These are phyloP conservation scores for Helicolenus hilgendorfi DNA, from an alignment of 2,797 vertebrate genomes.

Conservation along the genomic window DNA sequence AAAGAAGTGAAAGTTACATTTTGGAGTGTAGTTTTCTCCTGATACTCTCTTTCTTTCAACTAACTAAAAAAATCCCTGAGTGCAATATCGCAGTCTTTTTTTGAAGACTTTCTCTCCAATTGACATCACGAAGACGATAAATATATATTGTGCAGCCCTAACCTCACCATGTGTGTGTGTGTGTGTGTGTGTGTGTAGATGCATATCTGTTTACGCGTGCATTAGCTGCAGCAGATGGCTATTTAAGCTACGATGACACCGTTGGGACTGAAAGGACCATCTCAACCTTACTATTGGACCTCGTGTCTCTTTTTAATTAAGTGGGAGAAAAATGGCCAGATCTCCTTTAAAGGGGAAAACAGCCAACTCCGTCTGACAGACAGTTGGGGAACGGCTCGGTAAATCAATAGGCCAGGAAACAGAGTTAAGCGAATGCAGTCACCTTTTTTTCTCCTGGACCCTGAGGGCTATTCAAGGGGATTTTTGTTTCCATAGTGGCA, in stretches of 20 bases:
- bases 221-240: slow-evolving; percentile 27
- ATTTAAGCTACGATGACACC: slow-evolving; percentile 57
- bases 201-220: not conserved
- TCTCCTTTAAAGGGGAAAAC: slow-evolving; percentile 62
- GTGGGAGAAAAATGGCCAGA: slow-evolving; percentile 42
- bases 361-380: slow-evolving; percentile 53
- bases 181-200: not conserved
- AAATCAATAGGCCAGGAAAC: slow-evolving; percentile 78
- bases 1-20: no score
- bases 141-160: no score
- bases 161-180: no score
- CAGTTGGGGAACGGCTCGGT: slow-evolving; percentile 53
- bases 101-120: fast-evolving
- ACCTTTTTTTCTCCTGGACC: slow-evolving; percentile 60
- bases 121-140: no score
- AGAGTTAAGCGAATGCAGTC: slow-evolving; percentile 71
- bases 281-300: slow-evolving; percentile 36
- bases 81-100: no score
- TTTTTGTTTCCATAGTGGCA: slow-evolving; percentile 32
- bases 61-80: no score
- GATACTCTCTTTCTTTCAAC: no score
- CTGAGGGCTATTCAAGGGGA: slow-evolving; percentile 57
- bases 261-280: slow-evolving; percentile 55
- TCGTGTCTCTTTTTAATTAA: slow-evolving; percentile 71
- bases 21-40: no score